Evolutionary conservation across 2,113 vertebrate genomes (phyloP), one percentile per base, ranked within the genome.

Genomic region (Hydrolagus affinis): DNA sequence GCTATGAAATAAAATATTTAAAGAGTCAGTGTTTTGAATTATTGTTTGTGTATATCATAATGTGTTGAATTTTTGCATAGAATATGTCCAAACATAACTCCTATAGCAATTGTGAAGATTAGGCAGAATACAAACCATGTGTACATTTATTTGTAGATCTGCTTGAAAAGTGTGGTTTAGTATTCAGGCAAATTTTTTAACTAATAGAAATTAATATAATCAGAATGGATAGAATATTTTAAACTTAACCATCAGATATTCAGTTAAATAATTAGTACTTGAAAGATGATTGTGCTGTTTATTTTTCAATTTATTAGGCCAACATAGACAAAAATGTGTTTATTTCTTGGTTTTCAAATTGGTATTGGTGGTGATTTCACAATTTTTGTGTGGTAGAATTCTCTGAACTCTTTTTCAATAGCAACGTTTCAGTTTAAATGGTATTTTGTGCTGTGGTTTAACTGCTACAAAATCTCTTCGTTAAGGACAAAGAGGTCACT

Each of bases 401-500:
- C 6, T 44, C 64, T 21, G 32, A 32, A 17, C 19, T 10, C 32
- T 17, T 75, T 83, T 32, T 44, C 56, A 14, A 56, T 66, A 19
- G 17, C 30, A 56, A 9, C 11, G 56, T 57, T 75, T 15, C 32
- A 56, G 11, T 9, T n/a, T 56, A n/a, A 56, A 75, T 11, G 21
- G 15, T 30, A 9, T 83, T 19, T 80, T 66, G 60, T 83, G 23
- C 28, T 11, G 19, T 68, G 28, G 78, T 66, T 32, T 87, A 88
- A 89, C 86, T 88, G 89, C 88, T 90, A 90, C 89, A 89, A 91
- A 90, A 91, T 92, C 85, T 91, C 89, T 89, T 90, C 90, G 88
- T 89, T 92, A 66, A 93, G 95, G 94, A 93, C 95, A 93, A 93
- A 92, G 90, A 95, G 94, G 95, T 95, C 93, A 8, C 90, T 89